Base-by-base conservation (phyloP, 2,113 vertebrate species). In the Carlito syrichta region DNA sequence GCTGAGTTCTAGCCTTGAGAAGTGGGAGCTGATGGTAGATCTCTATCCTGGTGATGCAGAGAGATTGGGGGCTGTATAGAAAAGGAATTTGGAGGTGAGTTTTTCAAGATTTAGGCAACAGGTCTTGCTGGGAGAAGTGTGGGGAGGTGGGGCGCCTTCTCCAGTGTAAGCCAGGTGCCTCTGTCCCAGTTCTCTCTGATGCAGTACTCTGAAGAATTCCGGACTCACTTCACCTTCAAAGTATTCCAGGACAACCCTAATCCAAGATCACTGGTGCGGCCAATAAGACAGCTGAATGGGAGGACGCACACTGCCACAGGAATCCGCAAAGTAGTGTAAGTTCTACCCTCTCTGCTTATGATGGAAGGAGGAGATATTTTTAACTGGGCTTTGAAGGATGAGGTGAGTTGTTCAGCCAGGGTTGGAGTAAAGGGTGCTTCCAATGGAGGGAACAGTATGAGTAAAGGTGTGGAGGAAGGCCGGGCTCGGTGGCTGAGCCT, bases 101-200 rank as follows among this genome's bases (percentile, higher is more conserved):
- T 5, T 79, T 96, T 56, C 32, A 66, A 38, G 62, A 52, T 50
- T 56, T 69, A 23, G 12, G 25, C 9, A n/a, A n/a, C n/a, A 58
- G 25, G 19, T 9, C 56, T 73, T 78, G n/a, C 40, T 71, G 90
- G 77, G 32, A 40, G 38, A n/a, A 43, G 69, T 32, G 1, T 27
- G 22, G 48, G 91, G 45, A 14, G 12, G 50, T 22, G 52, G 8
- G 32, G 0, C 3, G 10, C 43, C 40, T 89, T 77, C 86, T 38
- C 38, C 16, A 50, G 7, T 20, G n/a, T 96, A 97, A 8, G 8
- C 63, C 13, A 20, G 85, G 35, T 14, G 4, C 27, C 13, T 12
- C 6, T 3, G 32, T 60, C 8, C 45, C 96, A 98, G 98, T 98
- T 98, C 94, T 97, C 98, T 68, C 91, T 98, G 93, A 97, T 97